Evolutionary conservation across 2,888 invertebrate genomes (phyloP), one percentile per base, ranked within the genome.

Genomic region (Drosophila sordidula): DNA sequence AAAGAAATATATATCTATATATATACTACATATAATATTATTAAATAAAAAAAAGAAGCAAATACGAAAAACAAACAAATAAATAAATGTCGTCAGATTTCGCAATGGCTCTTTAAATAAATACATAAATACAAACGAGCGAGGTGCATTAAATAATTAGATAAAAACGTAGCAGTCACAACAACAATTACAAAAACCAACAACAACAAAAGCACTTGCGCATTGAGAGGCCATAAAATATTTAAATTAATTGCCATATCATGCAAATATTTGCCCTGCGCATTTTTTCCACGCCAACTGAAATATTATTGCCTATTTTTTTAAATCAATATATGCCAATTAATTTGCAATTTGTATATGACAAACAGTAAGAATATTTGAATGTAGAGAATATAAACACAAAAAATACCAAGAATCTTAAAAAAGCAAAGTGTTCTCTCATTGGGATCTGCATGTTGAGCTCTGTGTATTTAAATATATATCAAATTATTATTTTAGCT

Each of bases 231-330:
- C 49, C 49, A 67, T 87, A 75, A 81, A 78, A 85, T 73, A 78
- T 73, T 73, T 46, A 71, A 81, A 78, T 81, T 85, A 78, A 81
- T 83, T 82, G 79, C 45, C 73, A 85, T 71, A 76, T 78, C 70
- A 79, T 73, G 80, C 71, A 82, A 85, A 73, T 85, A 73, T 85
- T 84, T 84, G 47, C 57, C 32, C 49, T 50, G 36, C 57, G 66
- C 58, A 63, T 54, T 71, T 83, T 71, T 54, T 68, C 44, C 72
- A 51, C 47, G 29, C 54, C 65, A 61, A 52, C 45, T 67, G 57
- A 34, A 51, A 66, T 64, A 46, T 59, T 47, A 44, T 56, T 25
- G 32, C n/a, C 6, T 46, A 51, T 56, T 49, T 25, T 25, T 45
- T 50, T 56, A n/a, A 61, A 18, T 62, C 61, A 68, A 77, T 63